Conservation (phyloP, 2,113 vertebrate species). For the Forbesichthys agassizii region DNA sequence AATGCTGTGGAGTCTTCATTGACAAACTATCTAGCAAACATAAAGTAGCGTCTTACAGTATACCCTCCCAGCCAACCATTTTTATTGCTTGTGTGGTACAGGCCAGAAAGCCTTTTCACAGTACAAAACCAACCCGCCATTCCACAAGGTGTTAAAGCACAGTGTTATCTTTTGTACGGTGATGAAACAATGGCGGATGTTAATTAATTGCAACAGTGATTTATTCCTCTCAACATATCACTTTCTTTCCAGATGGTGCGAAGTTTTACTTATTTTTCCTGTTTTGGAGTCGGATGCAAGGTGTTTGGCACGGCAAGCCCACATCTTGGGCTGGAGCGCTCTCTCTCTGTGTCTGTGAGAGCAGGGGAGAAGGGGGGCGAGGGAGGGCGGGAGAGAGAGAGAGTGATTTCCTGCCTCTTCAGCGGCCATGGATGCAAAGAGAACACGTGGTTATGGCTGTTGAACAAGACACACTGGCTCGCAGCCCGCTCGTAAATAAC, state of each 20-base stretch:
- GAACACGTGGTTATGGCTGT: conserved; percentile 44
- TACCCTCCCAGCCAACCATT: neutral
- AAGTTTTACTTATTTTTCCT: too few relatives aligned
- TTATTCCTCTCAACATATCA: conserved; percentile 19
- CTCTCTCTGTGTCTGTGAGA: conserved; percentile 12
- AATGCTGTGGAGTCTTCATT: neutral
- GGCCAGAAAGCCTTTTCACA: conserved; percentile 1
- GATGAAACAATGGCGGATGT: conserved; percentile 21
- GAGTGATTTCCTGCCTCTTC: conserved; percentile 51
- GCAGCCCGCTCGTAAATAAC: conserved; percentile 57
- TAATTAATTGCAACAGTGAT: conserved; percentile 11
- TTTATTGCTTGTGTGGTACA: neutral
- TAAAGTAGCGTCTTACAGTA: neutral
- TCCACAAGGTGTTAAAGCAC: conserved; percentile 4
- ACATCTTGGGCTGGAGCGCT: conserved; percentile 1
- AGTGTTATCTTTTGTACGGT: conserved; percentile 30
- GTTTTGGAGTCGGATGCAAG: conserved; percentile 16
- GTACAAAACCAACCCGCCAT: neutral
- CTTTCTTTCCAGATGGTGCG: conserved; percentile 1
- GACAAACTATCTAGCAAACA: neutral
- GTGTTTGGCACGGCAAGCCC: conserved; percentile 20
- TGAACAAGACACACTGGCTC: conserved; percentile 53
- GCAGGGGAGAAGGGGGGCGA: neutral
- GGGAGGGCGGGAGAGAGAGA: conserved; percentile 14
- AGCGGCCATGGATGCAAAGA: conserved; percentile 50